Base-by-base conservation (phyloP, 2,113 vertebrate genomes). In the Xyliphius kryptos region DNA sequence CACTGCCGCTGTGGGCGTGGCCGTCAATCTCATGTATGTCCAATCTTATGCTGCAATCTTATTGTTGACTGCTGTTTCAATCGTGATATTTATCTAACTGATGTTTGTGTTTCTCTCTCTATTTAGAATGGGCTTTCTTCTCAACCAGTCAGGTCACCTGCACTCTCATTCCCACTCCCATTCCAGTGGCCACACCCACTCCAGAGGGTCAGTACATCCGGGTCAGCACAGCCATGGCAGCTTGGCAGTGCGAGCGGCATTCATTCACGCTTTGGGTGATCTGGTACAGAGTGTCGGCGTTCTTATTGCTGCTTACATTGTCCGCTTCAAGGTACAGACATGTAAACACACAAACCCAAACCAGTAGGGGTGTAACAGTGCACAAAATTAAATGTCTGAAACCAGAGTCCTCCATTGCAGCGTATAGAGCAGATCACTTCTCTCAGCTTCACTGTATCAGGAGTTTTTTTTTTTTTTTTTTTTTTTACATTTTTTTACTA, bases 21-120 rank as follows among this genome's bases (percentile, higher is more conserved):
- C 95, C 2, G 90, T 98, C 67, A 98, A 98, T 66, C 67, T 98
- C 62, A 82, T 97, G 96, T 98, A 87, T 91, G 93, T 72, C n/a
- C n/a, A n/a, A n/a, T n/a, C n/a, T n/a, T n/a, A n/a, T n/a, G 19
- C 22, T 5, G 6, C 46, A 5, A n/a, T 19, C 36, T 14, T 15
- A 26, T 59, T 21, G 17, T n/a, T 37, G 15, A 26, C n/a, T n/a
- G n/a, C n/a, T n/a, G n/a, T n/a, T n/a, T n/a, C n/a, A n/a, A n/a
- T n/a, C n/a, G n/a, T n/a, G n/a, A n/a, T n/a, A n/a, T n/a, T n/a
- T n/a, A n/a, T n/a, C n/a, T n/a, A n/a, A n/a, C n/a, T n/a, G n/a
- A n/a, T n/a, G n/a, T n/a, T n/a, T n/a, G 67, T 82, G 80, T 49
- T 87, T 88, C 9, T 66, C 82, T 2, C 90, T 90, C 70, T 82